These are phyloP conservation scores for Epinotia ramella DNA, from an alignment of 2,888 invertebrate species.

Conservation along the genomic window DNA sequence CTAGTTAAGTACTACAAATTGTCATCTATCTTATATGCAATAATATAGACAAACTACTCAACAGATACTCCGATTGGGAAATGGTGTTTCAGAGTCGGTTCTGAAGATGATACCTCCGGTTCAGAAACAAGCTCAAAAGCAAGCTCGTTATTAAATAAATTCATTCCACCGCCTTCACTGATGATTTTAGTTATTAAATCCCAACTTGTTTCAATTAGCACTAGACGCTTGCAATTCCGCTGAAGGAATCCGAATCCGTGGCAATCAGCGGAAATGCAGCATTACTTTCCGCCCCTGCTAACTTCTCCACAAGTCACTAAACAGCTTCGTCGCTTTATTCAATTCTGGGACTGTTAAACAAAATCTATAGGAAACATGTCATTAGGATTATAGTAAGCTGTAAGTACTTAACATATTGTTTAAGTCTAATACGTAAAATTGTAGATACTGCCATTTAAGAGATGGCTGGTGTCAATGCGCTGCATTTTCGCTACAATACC, in stretches of 20 bases:
- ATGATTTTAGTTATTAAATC: slow-evolving; percentile 4
- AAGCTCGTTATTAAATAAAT: slow-evolving; percentile 1
- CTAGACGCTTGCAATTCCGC: slow-evolving; percentile 24
- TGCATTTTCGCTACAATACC: slow-evolving; percentile 7
- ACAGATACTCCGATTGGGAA: neutral
- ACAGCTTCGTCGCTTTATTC: neutral
- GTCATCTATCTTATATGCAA: neutral
- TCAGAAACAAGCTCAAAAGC: neutral
- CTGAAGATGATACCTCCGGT: neutral
- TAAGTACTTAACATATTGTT: neutral
- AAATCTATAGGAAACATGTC: neutral
- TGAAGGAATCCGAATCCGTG: slow-evolving; percentile 28
- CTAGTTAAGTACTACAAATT: neutral
- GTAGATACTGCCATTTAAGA: neutral
- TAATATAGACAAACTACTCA: neutral
- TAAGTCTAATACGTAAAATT: neutral
- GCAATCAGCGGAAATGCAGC: slow-evolving; percentile 33
- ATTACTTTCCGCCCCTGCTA: slow-evolving; percentile 22
- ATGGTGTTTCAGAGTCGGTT: neutral
- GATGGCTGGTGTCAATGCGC: slow-evolving; percentile 7
- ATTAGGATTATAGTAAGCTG: neutral
- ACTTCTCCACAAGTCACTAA: neutral
- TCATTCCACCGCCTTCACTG: neutral
- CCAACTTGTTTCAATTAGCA: slow-evolving; percentile 21
- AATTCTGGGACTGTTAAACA: neutral